phyloP scores from a whole-genome alignment of 2,797 vertebrate genomes.

The Hemitrygon akajei region DNA sequence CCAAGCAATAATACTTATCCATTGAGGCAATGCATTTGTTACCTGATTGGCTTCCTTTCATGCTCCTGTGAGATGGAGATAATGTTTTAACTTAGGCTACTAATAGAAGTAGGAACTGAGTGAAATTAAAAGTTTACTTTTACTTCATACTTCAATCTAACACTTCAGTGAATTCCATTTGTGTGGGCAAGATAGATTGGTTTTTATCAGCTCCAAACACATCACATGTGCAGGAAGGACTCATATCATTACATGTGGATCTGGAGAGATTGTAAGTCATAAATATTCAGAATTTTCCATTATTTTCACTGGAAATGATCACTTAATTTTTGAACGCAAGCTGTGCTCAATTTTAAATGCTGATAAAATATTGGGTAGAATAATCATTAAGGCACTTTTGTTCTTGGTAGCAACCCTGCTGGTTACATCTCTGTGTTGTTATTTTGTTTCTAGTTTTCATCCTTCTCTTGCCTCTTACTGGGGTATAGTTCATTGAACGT shows the following conservation, averaged over 20 bases:
- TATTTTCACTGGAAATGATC: slow-evolving; percentile 21
- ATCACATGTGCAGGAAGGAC: slow-evolving; percentile 14
- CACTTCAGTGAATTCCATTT: slow-evolving; percentile 30
- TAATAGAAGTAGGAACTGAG: not conserved
- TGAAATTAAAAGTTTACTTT: slow-evolving; percentile 31
- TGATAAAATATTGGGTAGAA: slow-evolving; percentile 25
- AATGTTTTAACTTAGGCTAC: not conserved
- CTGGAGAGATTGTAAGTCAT: slow-evolving; percentile 10
- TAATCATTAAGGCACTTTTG: not conserved
- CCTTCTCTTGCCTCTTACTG: not conserved
- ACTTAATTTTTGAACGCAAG: not conserved
- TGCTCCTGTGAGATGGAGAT: slow-evolving; percentile 24
- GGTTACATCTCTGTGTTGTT: not conserved
- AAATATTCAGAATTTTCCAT: not conserved
- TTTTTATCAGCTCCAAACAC: slow-evolving; percentile 16
- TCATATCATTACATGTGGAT: slow-evolving; percentile 23
- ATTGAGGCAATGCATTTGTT: slow-evolving; percentile 8
- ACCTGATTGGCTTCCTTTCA: slow-evolving; percentile 4
- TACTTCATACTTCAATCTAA: slow-evolving; percentile 13
- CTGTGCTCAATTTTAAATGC: not conserved
- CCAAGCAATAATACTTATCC: not conserved
- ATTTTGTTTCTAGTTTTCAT: slow-evolving; percentile 16
- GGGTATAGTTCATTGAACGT: not conserved
- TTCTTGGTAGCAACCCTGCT: not conserved
- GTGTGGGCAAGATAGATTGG: slow-evolving; percentile 10